Conservation (phyloP, 2,797 vertebrate genomes). For the Protonibea diacanthus region DNA sequence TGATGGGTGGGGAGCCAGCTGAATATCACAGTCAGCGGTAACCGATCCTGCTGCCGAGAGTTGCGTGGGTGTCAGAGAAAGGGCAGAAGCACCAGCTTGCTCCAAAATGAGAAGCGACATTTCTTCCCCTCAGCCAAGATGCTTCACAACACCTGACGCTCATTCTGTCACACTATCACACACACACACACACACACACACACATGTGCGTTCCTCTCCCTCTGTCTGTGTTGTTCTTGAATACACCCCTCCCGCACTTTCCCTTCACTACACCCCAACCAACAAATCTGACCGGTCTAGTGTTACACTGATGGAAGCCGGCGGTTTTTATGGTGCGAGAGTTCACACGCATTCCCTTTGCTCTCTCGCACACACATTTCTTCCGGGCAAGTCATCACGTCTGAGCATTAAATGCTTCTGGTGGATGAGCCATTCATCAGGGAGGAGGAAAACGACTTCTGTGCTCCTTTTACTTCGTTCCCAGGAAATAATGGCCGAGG, state of each 20-base stretch:
- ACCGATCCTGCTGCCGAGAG: constrained; percentile 40
- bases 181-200: not conserved
- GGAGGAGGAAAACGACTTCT: constrained; percentile 27
- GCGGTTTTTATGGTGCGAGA: constrained; percentile 3
- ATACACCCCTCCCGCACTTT: constrained; percentile 12
- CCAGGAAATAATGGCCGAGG: constrained; percentile 41
- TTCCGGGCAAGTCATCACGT: constrained; percentile 38
- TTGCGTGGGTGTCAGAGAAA: constrained; percentile 47
- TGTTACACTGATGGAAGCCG: constrained; percentile 29
- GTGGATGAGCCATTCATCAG: constrained; percentile 57
- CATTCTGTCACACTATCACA: constrained; percentile 47
- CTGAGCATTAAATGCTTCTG: constrained; percentile 52
- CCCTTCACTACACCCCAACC: constrained; percentile 2
- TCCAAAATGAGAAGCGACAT: constrained; percentile 56
- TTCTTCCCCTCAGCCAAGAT: constrained; percentile 55
- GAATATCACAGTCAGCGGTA: constrained; percentile 58
- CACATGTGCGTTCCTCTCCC: not conserved
- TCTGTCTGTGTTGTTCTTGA: constrained; percentile 27
- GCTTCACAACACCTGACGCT: constrained; percentile 54
- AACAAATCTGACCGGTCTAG: constrained; percentile 33
- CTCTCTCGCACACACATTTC: constrained; percentile 8
- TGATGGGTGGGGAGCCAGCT: constrained; percentile 21
- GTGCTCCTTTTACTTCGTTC: constrained; percentile 34
- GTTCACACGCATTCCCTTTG: constrained; percentile 1
- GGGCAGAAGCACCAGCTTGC: constrained; percentile 33